phyloP scores from a whole-genome alignment of 2,888 invertebrate species.

The Cantharis flavilabris region DNA sequence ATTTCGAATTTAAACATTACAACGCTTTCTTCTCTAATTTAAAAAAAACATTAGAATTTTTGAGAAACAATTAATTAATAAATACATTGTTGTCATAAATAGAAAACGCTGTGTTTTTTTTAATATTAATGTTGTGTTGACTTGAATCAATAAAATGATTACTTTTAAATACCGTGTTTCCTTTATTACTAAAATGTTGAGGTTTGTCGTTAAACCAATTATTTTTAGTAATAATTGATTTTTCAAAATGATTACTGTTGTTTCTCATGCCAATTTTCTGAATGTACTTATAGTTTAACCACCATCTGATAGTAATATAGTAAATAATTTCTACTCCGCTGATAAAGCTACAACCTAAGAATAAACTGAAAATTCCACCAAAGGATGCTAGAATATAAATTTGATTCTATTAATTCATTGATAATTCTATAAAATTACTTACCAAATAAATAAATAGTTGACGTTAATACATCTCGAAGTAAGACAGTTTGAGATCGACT shows the following conservation, averaged over 20 bases:
- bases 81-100: slow-evolving; percentile 4
- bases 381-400: slow-evolving; percentile 50
- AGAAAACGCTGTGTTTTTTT: not conserved
- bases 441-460: slow-evolving; percentile 50
- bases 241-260: not conserved
- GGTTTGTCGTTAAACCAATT: not conserved
- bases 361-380: slow-evolving; percentile 55
- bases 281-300: not conserved
- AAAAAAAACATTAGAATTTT: too few relatives aligned
- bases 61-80: not conserved
- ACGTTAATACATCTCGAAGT: slow-evolving; percentile 45
- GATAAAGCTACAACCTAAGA: slow-evolving; percentile 54
- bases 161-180: not conserved
- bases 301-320: slow-evolving; percentile 45
- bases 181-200: not conserved
- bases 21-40: too few relatives aligned
- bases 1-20: too few relatives aligned
- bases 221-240: not conserved
- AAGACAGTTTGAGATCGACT: slow-evolving; percentile 43
- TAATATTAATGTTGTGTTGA: not conserved
- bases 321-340: slow-evolving; percentile 53
- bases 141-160: not conserved
- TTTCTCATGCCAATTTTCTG: not conserved
- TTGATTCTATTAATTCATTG: not conserved
- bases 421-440: slow-evolving; percentile 29